A percentile compares a stretch with the other conserved stretches of the same genome.
These are phyloP conservation scores for Gobius niger DNA, from an alignment of 2,113 vertebrate genomes.

Conservation along the genomic window DNA sequence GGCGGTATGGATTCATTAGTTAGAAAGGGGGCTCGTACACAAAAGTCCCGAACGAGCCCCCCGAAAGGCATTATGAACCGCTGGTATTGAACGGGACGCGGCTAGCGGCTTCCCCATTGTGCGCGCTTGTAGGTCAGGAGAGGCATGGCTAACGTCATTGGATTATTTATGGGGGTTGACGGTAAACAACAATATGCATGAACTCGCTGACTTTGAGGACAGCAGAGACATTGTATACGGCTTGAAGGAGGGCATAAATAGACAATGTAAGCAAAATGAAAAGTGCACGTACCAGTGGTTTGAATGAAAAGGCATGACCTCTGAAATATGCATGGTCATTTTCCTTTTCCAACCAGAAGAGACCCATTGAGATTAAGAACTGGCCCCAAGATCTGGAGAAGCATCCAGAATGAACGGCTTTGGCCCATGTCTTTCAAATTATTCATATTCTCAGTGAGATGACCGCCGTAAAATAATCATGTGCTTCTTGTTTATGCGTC, in stretches of 20 bases:
- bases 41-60: constrained; percentile 47
- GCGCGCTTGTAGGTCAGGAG: constrained; percentile 54
- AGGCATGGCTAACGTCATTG: constrained; percentile 14
- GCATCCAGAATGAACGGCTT: no score
- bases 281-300: background rate
- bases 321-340: background rate
- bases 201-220: background rate
- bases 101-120: constrained; percentile 57
- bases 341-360: background rate
- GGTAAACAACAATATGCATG: constrained; percentile 6
- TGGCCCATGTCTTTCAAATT: no score
- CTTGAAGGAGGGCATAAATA: background rate
- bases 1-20: constrained; percentile 41
- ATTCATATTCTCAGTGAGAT: no score
- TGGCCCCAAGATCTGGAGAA: no score
- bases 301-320: background rate
- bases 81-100: constrained; percentile 19
- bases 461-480: no score
- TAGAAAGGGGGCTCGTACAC: constrained; percentile 25
- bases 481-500: no score
- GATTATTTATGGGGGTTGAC: constrained; percentile 15
- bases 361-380: no score
- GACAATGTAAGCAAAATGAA: background rate
- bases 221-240: background rate
- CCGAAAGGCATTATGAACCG: constrained; percentile 54